Evolutionary conservation across 2,888 invertebrate genomes (phyloP), one percentile per base, ranked within the genome.

Genomic region (Lutraria lutraria): DNA sequence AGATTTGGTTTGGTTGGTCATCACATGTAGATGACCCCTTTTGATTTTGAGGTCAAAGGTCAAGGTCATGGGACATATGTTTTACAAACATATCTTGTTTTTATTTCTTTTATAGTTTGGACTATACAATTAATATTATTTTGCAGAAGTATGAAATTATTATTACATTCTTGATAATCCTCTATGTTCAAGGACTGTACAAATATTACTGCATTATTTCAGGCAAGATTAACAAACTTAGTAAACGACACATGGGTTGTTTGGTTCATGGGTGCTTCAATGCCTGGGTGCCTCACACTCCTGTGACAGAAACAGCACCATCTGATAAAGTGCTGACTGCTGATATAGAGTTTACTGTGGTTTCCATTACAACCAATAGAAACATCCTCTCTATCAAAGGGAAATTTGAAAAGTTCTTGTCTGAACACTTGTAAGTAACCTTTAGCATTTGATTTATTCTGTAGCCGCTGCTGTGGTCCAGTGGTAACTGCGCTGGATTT

Each of bases 261-360:
- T 97, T 98, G 85, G 97, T 98, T 0, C 98, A 98, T 95, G 97
- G 97, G 94, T 97, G 97, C 43, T 98, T 98, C 94, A 98, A 98
- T 96, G 98, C 98, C 19, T 98, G 98, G 8, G 97, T 98, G 81
- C 97, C 97, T 72, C 97, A 97, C 94, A 97, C 97, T 13, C 31
- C 54, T 8, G 72, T 52, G 29, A 97, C 97, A 52, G 97, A 97
- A 85, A 94, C 96, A 85, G 97, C 97, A 0, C 97, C 97, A 4
- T 96, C 97, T 16, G 80, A 88, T 63, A 43, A 29, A 43, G 95
- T 97, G 84, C 97, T 98, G 94, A 98, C 97, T 0, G 97, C 98
- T 95, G 97, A 97, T 95, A 97, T 98, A 15, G 96, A 97, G 87
- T 97, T 98, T 95, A 97, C 96, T 91, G 97, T 98, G 90, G 97